Base-by-base conservation (phyloP, 2,113 vertebrate species). In the Tenrec ecaudatus region DNA sequence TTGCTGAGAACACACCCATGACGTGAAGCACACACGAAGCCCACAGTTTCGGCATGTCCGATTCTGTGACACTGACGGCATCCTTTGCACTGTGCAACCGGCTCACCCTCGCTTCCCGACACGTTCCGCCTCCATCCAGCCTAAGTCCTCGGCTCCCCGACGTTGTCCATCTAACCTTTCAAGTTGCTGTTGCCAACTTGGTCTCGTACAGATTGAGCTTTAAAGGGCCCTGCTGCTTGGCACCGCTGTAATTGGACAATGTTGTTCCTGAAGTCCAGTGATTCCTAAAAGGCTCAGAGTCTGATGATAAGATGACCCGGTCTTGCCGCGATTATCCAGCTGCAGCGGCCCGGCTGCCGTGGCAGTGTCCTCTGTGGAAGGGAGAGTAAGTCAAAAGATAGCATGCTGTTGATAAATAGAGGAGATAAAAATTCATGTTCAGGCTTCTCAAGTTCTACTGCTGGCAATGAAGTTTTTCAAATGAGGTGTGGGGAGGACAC, bases 391-490 rank as follows among this genome's bases (percentile, higher is more conserved):
- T 14, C 33, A 66, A 80, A 20, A 81, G 20, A 31, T 2, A 20
- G 66, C 58, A 19, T 83, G 90, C 58, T 47, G 14, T 68, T 78
- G 40, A 57, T 68, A 76, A 83, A 81, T 40, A 69, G 29, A 78
- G 33, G 23, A n/a, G 17, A 53, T n/a, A 38, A 33, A 66, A 73
- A 57, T 27, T 1, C 29, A 22, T 4, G 12, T 25, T 36, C 25
- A 20, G 38, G 25, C 23, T 6, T 36, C 75, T 57, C n/a, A n/a
- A n/a, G 6, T 64, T 73, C 47, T 82, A 76, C 53, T 47, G 76
- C 60, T 62, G 27, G 60, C 38, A 73, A 75, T 90, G 58, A 95
- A 73, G 64, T 31, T 80, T 78, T 58, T 77, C 38, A 57, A 71
- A 57, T 88, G 53, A 71, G 60, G 17, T 90, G n/a, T 47, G 53